phyloP scores from a whole-genome alignment of 1,140 invertebrate genomes.

The Hypothenemus hampei region DNA sequence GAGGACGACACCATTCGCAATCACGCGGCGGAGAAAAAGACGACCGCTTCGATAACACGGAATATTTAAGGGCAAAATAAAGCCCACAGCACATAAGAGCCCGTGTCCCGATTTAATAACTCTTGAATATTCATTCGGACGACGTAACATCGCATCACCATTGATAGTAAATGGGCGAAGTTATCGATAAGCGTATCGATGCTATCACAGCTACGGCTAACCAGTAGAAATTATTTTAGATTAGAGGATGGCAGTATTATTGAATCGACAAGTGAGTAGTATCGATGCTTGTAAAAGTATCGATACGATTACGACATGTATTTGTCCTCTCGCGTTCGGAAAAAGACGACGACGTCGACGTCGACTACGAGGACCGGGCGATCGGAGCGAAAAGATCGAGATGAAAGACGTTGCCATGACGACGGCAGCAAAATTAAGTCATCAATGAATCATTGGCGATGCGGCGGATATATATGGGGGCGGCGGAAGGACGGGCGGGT shows the following conservation, averaged over 20 bases:
- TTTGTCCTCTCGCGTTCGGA: constrained; percentile 20
- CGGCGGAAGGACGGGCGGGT: constrained; percentile 7
- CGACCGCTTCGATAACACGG: constrained; percentile 6
- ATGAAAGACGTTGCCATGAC: constrained; percentile 36
- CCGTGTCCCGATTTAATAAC: constrained; percentile 41
- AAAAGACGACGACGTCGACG: constrained; percentile 36
- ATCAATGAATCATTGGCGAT: constrained; percentile 45
- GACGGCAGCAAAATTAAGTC: constrained; percentile 42
- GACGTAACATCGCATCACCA: constrained; percentile 23
- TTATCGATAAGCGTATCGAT: background rate
- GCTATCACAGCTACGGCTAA: background rate
- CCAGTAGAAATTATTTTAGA: background rate
- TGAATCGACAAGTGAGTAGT: background rate
- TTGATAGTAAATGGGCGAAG: background rate
- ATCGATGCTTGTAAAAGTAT: constrained; percentile 4
- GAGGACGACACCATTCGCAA: constrained; percentile 1
- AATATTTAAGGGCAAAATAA: constrained; percentile 27
- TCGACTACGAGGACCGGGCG: too few relatives aligned
- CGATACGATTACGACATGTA: background rate
- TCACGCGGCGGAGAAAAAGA: background rate
- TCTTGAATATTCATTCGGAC: constrained; percentile 43
- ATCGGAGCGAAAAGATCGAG: constrained; percentile 30
- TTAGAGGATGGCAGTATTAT: background rate
- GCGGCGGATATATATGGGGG: constrained; percentile 33
- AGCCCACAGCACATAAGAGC: constrained; percentile 31